Base-by-base conservation (phyloP, 2,113 vertebrate genomes). In the Seriola quinqueradiata region DNA sequence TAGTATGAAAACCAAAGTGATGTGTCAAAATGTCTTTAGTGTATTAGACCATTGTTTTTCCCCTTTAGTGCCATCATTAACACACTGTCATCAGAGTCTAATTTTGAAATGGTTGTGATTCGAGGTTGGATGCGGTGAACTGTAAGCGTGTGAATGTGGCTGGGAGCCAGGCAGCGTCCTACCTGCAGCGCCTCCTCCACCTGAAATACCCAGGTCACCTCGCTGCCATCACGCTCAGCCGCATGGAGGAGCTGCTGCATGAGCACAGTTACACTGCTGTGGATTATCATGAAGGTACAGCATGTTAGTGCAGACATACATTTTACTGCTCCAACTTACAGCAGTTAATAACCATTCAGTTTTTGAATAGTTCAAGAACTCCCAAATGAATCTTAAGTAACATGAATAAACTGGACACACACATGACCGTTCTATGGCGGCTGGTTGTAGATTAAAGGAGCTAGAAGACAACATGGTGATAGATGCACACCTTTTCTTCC, bases 241-340 rank as follows among this genome's bases (percentile, higher is more conserved):
- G 98, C 34, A 97, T 97, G 96, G 98, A 99, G 91, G 97, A 99
- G 82, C 97, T 99, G 64, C 94, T 99, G 70, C 98, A 99, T 0
- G 96, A 97, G 50, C 98, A 99, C 84, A 98, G 98, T 92, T 99
- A 99, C 83, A 68, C 97, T 0, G 97, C 98, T 0, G 92, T 95
- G 36, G 97, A 99, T 90, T 99, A 99, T 10, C 93, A 89, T 8
- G 95, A 97, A 90, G 98, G 98, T 99, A 68, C 2, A 19, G 10
- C 6, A 10, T 28, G 16, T 71, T 19, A 36, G 23, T 58, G 4
- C 1, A 67, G 23, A 44, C 10, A 23, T 42, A 42, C 7, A 4
- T 57, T 70, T 48, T 40, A 65, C 17, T 44, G 50, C 14, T 65
- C 32, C 12, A 38, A 13, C 9, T 17, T 46, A 32, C 32, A 59